These are phyloP conservation scores for Morelia viridis DNA, from an alignment of 2,797 vertebrate species.

Conservation along the genomic window DNA sequence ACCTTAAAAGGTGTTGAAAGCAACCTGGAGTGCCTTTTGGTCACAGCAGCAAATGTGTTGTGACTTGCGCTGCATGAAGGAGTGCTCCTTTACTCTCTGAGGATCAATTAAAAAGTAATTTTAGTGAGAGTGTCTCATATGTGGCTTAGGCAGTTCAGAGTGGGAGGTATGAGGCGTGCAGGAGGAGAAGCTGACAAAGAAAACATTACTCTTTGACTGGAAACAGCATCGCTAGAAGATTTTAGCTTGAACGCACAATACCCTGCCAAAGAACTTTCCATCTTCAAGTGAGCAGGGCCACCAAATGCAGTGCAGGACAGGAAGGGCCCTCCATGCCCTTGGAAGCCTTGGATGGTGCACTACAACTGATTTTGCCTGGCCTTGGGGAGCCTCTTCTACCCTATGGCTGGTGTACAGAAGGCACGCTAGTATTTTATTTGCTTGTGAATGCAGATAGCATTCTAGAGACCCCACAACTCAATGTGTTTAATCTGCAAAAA, in stretches of 20 bases:
- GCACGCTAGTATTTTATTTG: not conserved
- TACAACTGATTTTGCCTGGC: not conserved
- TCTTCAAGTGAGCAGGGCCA: not conserved
- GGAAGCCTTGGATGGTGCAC: not conserved
- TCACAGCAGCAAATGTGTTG: constrained; percentile 19
- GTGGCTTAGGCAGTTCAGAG: not conserved
- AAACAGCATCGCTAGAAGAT: not conserved
- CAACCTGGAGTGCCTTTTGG: constrained; percentile 1
- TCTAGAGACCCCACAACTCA: not conserved
- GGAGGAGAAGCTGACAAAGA: not conserved
- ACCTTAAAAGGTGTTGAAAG: constrained; percentile 14
- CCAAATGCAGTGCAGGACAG: not conserved
- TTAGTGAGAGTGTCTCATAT: not conserved
- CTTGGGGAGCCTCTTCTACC: not conserved
- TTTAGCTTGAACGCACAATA: not conserved
- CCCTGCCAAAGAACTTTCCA: too few relatives aligned
- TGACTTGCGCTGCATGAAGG: not conserved
- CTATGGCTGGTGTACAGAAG: not conserved
- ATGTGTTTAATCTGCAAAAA: not conserved
- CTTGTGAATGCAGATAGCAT: not conserved
- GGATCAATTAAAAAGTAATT: not conserved
- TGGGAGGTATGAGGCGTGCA: constrained; percentile 11
- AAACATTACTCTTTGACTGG: not conserved
- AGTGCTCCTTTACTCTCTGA: not conserved
- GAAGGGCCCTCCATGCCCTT: not conserved